Evolutionary conservation across 2,113 vertebrate genomes (phyloP), one percentile per base, ranked within the genome.

Genomic region (Alectura lathami): DNA sequence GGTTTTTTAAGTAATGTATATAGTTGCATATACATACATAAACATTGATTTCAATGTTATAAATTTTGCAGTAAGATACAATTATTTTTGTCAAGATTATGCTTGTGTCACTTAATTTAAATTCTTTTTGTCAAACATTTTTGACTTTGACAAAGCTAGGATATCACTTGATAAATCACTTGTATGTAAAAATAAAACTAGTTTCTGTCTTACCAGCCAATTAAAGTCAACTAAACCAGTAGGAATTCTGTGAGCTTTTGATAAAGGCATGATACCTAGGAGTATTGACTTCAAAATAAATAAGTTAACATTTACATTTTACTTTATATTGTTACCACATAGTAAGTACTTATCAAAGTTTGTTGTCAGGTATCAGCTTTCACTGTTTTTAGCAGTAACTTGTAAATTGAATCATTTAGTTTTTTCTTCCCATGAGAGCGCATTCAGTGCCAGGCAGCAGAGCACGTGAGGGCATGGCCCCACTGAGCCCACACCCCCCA

Each of bases 401-500:
- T 3, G 27, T 45, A 12, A 69, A 36, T 51, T 40, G 47, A 50
- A 51, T 13, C 48, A 79, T 51, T 34, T 51, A 30, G 15, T 63
- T 64, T 79, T 76, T 36, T 17, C 4, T 64, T 59, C 30, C 17
- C 2, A 0, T n/a, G 47, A 59, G 48, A 60, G 4, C 3, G 3
- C 38, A 12, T 21, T 38, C 4, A 6, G 62, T 18, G 26, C 22
- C 36, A n/a, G 36, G 36, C 36, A 30, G 15, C 48, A 51, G 43
- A 45, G 29, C 48, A 14, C 34, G 15, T 36, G 42, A 9, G 36
- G 22, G 13, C 9, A 2, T 10, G 5, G 14, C 47, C 40, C 30
- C 38, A 32, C 50, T 22, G 51, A 34, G 11, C 7, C 32, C 0
- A 0, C n/a, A 26, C 18, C 5, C 5, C 1, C 0, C 67, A 32